Conservation (phyloP, 2,888 invertebrate species). For the Netelia inedita region DNA sequence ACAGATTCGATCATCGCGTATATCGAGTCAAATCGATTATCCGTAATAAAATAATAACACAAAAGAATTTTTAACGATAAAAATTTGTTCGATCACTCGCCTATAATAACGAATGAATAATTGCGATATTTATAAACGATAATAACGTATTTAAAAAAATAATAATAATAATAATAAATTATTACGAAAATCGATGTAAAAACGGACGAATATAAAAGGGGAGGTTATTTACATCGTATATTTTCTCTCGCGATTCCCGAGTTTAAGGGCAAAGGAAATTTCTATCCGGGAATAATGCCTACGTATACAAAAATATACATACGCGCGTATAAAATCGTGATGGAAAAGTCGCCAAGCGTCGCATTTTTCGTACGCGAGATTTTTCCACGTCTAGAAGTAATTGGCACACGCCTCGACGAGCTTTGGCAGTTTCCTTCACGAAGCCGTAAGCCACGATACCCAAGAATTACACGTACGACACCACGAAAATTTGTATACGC, state of each 20-base stretch:
- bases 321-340: background rate
- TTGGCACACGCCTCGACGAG: conserved; percentile 44
- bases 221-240: background rate
- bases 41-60: background rate
- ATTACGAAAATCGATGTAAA: too few relatives aligned
- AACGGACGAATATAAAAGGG: background rate
- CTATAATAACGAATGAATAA: too few relatives aligned
- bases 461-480: conserved; percentile 3
- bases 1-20: background rate
- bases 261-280: conserved; percentile 8
- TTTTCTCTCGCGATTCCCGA: conserved; percentile 13
- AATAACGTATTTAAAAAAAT: too few relatives aligned
- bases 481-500: conserved; percentile 17
- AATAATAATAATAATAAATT: too few relatives aligned
- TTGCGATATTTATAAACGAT: too few relatives aligned
- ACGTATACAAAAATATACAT: conserved; percentile 20
- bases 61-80: too few relatives aligned
- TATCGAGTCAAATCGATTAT: background rate
- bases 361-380: conserved; percentile 12
- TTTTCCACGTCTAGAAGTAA: conserved; percentile 36
- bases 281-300: conserved; percentile 20
- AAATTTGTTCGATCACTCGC: too few relatives aligned
- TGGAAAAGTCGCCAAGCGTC: conserved; percentile 3
- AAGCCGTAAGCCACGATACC: background rate
- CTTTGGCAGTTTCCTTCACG: conserved; percentile 31